Conservation (phyloP, 2,113 vertebrate genomes). For the Oriolus oriolus region DNA sequence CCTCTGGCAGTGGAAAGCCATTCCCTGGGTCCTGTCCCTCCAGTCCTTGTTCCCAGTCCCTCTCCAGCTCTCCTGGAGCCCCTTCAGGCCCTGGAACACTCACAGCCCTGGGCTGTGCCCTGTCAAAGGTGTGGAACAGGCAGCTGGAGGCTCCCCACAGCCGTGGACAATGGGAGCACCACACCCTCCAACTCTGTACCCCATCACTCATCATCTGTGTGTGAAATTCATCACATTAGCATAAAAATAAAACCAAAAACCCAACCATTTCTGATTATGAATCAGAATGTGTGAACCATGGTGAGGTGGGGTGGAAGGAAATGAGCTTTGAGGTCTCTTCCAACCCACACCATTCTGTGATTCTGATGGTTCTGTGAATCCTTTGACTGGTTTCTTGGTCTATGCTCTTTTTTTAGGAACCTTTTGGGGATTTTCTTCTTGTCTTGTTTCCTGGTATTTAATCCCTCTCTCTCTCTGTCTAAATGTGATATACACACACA, state of each 20-base stretch:
- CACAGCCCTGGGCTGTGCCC: too few relatives aligned
- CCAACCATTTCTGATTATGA: neutral
- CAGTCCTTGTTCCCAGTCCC: neutral
- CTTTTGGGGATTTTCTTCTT: neutral
- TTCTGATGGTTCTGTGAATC: neutral
- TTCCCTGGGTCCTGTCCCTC: neutral
- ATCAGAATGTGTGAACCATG: neutral
- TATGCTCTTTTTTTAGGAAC: neutral
- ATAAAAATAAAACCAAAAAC: too few relatives aligned
- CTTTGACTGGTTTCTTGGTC: neutral
- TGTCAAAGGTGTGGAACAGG: neutral
- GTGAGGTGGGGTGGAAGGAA: neutral
- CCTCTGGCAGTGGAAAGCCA: neutral
- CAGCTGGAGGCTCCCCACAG: neutral
- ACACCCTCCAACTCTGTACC: too few relatives aligned
- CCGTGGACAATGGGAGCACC: rapidly evolving
- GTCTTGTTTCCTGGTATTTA: neutral
- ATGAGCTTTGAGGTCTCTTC: neutral
- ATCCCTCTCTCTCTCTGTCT: neutral
- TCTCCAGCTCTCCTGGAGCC: neutral
- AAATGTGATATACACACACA: too few relatives aligned
- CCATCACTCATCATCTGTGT: too few relatives aligned
- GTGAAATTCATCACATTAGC: neutral
- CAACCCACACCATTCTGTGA: neutral
- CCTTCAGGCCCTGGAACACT: neutral